These are phyloP conservation scores for Hypena proboscidalis DNA, from an alignment of 2,888 invertebrate genomes.

Conservation along the genomic window DNA sequence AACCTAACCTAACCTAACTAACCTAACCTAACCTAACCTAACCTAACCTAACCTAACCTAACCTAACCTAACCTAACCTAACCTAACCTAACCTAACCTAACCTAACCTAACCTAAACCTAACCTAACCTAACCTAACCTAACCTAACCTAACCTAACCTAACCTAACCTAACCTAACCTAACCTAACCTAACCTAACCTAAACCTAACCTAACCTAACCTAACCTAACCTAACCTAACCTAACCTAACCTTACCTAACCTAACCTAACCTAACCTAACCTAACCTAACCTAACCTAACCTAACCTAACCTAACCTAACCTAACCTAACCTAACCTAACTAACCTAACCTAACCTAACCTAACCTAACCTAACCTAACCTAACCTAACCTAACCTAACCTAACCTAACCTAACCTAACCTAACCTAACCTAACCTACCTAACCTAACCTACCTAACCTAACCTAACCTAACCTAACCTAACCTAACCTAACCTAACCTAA, in stretches of 20 bases:
- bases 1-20: slow-evolving; percentile 35
- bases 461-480: slow-evolving; percentile 22
- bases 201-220: slow-evolving; percentile 25
- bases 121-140: slow-evolving; percentile 19
- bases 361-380: slow-evolving; percentile 13
- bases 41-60: slow-evolving; percentile 37
- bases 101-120: slow-evolving; percentile 24
- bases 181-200: slow-evolving; percentile 27
- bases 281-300: slow-evolving; percentile 14
- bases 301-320: slow-evolving; percentile 23
- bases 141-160: slow-evolving; percentile 15
- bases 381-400: slow-evolving; percentile 19
- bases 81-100: slow-evolving; percentile 33
- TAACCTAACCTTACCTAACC: slow-evolving; percentile 20
- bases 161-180: slow-evolving; percentile 19
- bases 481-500: slow-evolving; percentile 14
- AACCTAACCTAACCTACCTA: slow-evolving; percentile 21
- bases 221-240: slow-evolving; percentile 20
- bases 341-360: slow-evolving; percentile 18
- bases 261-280: slow-evolving; percentile 15
- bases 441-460: slow-evolving; percentile 22
- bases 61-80: slow-evolving; percentile 31
- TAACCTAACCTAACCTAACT: slow-evolving; percentile 21
- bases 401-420: slow-evolving; percentile 27
- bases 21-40: slow-evolving; percentile 35